Base-by-base conservation (phyloP, 2,113 vertebrate species). In the Marcusenius ussheri region DNA sequence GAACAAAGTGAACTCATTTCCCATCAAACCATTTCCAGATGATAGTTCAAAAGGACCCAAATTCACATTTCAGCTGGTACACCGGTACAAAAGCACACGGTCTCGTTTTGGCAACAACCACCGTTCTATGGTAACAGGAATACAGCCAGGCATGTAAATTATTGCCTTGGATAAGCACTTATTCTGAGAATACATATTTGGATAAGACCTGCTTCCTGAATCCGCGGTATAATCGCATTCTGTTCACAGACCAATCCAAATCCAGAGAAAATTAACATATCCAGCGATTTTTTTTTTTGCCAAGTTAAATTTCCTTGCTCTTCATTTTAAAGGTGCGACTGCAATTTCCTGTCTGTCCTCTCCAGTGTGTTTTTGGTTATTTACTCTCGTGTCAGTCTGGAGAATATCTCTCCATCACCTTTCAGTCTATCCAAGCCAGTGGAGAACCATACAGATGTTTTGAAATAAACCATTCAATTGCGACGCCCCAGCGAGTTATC, bases 371-470 rank as follows among this genome's bases (percentile, higher is more conserved):
- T 80, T 80, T 80, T 19, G 74, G 74, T 21, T 80, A 80, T 80
- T 80, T 80, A 15, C 15, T 42, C 35, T 35, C 35, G 5, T 80
- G 31, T 42, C 35, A 80, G 35, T 80, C 35, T 19, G 74, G 74
- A 80, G 35, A 80, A 80, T 80, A 80, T 80, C 74, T 80, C 74
- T 80, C 74, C 74, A 80, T 80, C 74, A 42, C 31, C 74, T 80
- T 80, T 80, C 74, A 80, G 6, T 19, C 74, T 19, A 19, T 42
- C 13, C 35, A 80, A 80, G 74, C 74, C 74, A 80, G 74, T 42
- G 74, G 31, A 80, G 74, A 39, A 8, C 31, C 74, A 42, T 42
- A 80, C 15, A 80, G 74, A 80, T 42, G 13, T 42, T 80, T 80
- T 80, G 74, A 80, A 80, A 80, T 42, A 80, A 39, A 77, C 35